phyloP scores from a whole-genome alignment of 1,140 invertebrate species.

The Gonatopus flavifemur region DNA sequence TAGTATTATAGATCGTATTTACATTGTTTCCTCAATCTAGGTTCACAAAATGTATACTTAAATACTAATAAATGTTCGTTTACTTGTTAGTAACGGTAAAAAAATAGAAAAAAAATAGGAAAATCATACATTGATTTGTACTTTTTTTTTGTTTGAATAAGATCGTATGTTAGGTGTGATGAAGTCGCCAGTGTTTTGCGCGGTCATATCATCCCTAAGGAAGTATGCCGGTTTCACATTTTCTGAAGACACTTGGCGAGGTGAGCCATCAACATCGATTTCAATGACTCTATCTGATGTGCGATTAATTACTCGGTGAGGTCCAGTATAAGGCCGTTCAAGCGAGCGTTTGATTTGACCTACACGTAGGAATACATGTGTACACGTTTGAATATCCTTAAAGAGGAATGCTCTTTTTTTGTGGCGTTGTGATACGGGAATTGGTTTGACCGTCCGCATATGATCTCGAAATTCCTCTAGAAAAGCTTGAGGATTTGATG shows the following conservation, averaged over 20 bases:
- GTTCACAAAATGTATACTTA: too few species aligned
- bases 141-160: neutral
- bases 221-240: neutral
- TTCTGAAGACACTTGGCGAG: neutral
- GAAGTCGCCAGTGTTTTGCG: neutral
- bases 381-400: slow-evolving; percentile 17
- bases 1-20: too few species aligned
- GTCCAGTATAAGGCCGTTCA: slow-evolving; percentile 14
- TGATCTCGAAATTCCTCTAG: slow-evolving; percentile 13
- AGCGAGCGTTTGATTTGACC: too few species aligned
- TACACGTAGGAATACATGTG: slow-evolving; percentile 27
- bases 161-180: neutral
- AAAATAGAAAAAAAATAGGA: too few species aligned
- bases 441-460: slow-evolving; percentile 18
- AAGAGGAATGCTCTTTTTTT: slow-evolving; percentile 20
- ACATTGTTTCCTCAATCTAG: too few species aligned
- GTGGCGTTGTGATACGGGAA: slow-evolving; percentile 13
- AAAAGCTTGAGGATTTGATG: slow-evolving; percentile 5
- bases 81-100: too few species aligned
- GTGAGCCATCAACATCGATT: neutral
- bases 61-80: too few species aligned
- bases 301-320: slow-evolving; percentile 4
- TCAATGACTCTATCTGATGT: neutral
- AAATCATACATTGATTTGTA: neutral
- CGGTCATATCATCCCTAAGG: neutral